Evolutionary conservation across 2,113 vertebrate species (phyloP).

Genomic region (Pygoscelis adeliae): DNA sequence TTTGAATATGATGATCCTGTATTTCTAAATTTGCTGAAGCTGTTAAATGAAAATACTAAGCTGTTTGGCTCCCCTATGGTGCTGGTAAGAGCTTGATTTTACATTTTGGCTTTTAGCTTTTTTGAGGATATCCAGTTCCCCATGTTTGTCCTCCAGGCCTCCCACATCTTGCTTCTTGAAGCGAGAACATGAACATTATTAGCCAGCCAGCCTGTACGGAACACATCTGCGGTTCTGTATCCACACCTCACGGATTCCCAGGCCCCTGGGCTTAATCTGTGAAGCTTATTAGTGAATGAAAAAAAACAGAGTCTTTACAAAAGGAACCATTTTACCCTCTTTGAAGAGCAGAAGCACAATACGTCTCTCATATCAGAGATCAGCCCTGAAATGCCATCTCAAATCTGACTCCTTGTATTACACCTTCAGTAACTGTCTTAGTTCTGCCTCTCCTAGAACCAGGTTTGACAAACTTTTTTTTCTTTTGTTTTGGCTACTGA

Average conservation of each 20-base stretch:
- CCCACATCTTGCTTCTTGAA: background rate
- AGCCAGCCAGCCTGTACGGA: background rate
- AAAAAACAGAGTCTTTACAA: background rate
- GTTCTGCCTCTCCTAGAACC: background rate
- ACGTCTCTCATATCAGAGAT: background rate
- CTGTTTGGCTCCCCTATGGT: conserved; percentile 52
- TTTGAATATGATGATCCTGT: conserved; percentile 72
- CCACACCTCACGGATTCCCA: background rate
- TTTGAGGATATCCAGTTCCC: fast-evolving
- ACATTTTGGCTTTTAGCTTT: background rate
- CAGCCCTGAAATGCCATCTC: background rate
- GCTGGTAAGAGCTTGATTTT: conserved; percentile 59
- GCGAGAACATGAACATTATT: background rate
- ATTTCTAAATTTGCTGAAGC: conserved; percentile 59
- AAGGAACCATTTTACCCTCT: background rate
- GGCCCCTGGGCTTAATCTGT: background rate
- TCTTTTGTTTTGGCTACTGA: background rate
- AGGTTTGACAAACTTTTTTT: background rate
- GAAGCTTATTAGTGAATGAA: background rate
- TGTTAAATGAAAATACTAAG: conserved; percentile 61
- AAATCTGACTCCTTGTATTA: background rate
- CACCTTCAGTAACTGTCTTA: background rate
- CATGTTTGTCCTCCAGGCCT: background rate
- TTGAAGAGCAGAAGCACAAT: background rate
- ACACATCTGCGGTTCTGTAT: background rate